Evolutionary conservation across 2,888 invertebrate genomes (phyloP).

Genomic region (Opisthograptis luteolata): DNA sequence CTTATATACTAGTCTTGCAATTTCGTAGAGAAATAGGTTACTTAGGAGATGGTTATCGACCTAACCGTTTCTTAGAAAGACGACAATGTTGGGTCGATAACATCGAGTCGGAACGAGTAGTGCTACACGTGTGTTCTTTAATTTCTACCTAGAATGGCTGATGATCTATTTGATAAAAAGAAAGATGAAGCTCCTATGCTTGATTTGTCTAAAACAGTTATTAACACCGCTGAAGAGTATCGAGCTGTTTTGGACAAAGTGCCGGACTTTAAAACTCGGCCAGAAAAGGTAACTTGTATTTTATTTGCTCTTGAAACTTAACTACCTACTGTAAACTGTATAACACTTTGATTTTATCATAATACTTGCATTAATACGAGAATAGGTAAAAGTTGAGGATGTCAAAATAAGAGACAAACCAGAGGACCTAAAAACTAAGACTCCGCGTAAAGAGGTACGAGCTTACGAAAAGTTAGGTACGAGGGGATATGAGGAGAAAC

Average conservation of each 20-base stretch:
- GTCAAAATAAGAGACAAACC: slow-evolving; percentile 89
- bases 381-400: slow-evolving; percentile 89
- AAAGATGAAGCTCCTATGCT: slow-evolving; percentile 93
- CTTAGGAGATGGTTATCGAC: slow-evolving; percentile 59
- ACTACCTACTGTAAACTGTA: no score
- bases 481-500: slow-evolving; percentile 84
- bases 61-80: slow-evolving; percentile 61
- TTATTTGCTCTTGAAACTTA: slow-evolving; percentile 24
- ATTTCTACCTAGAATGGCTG: slow-evolving; percentile 84
- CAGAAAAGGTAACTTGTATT: slow-evolving; percentile 87
- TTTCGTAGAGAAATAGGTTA: slow-evolving; percentile 64
- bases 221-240: slow-evolving; percentile 92
- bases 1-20: slow-evolving; percentile 60
- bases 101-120: slow-evolving; percentile 36
- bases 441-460: slow-evolving; percentile 88
- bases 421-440: slow-evolving; percentile 89
- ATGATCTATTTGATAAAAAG: slow-evolving; percentile 93
- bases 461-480: slow-evolving; percentile 86
- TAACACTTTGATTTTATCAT: no score
- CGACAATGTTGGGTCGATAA: slow-evolving; percentile 65
- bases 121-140: slow-evolving; percentile 48
- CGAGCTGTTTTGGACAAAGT: slow-evolving; percentile 92
- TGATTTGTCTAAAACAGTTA: slow-evolving; percentile 91
- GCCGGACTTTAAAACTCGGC: slow-evolving; percentile 94
- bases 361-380: slow-evolving; percentile 22